phyloP scores from a whole-genome alignment of 2,797 vertebrate genomes.

The Ciconia nigra region DNA sequence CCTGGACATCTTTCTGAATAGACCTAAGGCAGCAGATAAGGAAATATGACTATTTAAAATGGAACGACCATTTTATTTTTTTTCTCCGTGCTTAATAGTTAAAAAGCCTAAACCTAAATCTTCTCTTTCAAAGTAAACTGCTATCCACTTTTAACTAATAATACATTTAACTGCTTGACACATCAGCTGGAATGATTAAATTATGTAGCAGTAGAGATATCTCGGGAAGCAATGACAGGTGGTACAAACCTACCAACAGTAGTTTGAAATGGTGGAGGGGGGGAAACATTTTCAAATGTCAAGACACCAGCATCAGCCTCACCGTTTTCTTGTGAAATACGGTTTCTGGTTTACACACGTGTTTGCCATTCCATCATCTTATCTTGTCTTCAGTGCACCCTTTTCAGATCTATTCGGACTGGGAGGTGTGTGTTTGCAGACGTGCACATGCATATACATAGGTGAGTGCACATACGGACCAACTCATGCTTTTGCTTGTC shows the following conservation, averaged over 20 bases:
- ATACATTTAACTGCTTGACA: conserved; percentile 68
- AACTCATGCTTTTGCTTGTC: not conserved
- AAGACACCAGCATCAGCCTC: conserved; percentile 26
- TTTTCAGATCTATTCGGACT: not conserved
- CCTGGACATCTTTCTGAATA: not conserved
- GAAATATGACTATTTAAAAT: conserved; percentile 18
- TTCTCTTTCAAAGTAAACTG: conserved; percentile 64
- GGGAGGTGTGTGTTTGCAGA: not conserved
- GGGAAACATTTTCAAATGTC: conserved; percentile 47
- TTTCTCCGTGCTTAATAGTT: conserved; percentile 30
- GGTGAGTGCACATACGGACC: fast-evolving
- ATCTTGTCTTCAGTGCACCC: not conserved
- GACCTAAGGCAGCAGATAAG: not conserved
- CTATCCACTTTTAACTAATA: conserved; percentile 68
- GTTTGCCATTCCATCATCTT: not conserved
- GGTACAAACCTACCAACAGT: conserved; percentile 66
- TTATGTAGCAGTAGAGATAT: conserved; percentile 66
- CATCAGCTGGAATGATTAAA: conserved; percentile 77
- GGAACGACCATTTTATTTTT: not conserved
- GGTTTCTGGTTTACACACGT: not conserved
- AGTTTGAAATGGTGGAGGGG: not conserved
- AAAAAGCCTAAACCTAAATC: conserved; percentile 36
- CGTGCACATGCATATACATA: too few relatives aligned
- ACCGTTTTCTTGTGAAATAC: conserved; percentile 1
- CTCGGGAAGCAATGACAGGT: conserved; percentile 64